A percentile compares a stretch with the other conserved stretches of the same genome.
phyloP scores from a whole-genome alignment of 2,797 vertebrate species.

The Hemibagrus guttatus region DNA sequence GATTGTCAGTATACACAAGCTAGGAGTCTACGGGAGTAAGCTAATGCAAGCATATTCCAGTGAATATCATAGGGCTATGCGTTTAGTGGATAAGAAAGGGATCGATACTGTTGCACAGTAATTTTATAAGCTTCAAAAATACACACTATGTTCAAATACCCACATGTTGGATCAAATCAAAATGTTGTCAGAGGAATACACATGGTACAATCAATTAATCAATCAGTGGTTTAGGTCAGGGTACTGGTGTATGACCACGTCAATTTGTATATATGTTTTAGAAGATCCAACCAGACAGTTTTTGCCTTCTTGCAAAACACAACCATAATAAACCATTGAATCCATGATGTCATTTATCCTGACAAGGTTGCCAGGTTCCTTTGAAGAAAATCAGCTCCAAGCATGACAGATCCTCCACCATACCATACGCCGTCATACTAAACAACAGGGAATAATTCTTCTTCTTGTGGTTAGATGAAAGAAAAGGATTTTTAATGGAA shows the following conservation, averaged over 20 bases:
- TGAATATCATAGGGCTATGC: constrained; percentile 63
- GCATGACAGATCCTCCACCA: neutral
- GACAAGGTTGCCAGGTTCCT: neutral
- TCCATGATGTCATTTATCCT: too few species aligned
- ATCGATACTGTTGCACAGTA: constrained; percentile 54
- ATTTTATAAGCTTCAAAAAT: constrained; percentile 54
- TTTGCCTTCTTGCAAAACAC: neutral
- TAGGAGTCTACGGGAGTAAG: constrained; percentile 53
- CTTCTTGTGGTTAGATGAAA: neutral
- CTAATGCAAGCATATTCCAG: constrained; percentile 66
- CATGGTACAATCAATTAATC: neutral
- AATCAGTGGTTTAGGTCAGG: neutral
- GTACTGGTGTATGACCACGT: neutral
- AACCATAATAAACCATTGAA: too few species aligned
- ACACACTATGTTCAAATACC: constrained; percentile 17
- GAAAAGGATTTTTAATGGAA: neutral
- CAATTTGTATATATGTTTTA: neutral
- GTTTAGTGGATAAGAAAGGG: constrained; percentile 63
- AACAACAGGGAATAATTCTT: neutral
- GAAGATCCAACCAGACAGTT: neutral
- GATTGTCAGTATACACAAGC: constrained; percentile 21
- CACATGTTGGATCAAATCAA: neutral
- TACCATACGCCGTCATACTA: too few species aligned
- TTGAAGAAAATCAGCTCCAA: neutral
- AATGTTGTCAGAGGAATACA: neutral